A percentile compares a stretch with the other conserved stretches of the same genome.
These are phyloP conservation scores for Pyrgilauda ruficollis DNA, from an alignment of 2,113 vertebrate species.

Conservation along the genomic window DNA sequence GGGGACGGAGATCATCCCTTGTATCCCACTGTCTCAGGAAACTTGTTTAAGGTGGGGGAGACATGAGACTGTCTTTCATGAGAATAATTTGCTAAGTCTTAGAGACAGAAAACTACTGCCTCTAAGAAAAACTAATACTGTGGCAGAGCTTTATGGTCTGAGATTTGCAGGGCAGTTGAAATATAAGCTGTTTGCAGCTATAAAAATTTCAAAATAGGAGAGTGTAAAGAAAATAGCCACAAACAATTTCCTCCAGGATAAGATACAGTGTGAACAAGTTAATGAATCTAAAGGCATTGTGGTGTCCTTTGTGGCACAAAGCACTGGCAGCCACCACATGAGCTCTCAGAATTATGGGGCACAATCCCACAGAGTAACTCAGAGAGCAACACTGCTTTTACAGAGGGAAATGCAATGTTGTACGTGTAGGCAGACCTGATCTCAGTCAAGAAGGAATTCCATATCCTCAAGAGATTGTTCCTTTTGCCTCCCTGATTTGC, in stretches of 20 bases:
- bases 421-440: neutral
- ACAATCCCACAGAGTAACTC: neutral
- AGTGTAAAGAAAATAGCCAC: neutral
- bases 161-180: neutral
- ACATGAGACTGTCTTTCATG: neutral
- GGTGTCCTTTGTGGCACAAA: neutral
- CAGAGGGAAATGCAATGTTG: neutral
- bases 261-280: neutral
- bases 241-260: neutral
- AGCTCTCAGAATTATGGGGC: neutral
- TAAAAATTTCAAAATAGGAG: neutral
- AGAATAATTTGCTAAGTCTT: neutral
- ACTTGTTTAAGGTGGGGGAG: neutral
- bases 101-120: neutral
- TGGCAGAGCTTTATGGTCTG: neutral
- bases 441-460: neutral
- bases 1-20: neutral
- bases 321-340: neutral
- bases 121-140: neutral
- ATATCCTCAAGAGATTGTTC: neutral
- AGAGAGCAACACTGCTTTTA: neutral
- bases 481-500: neutral
- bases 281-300: neutral
- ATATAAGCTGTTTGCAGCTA: neutral
- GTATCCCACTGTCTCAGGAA: neutral